Evolutionary conservation across 1,140 invertebrate genomes (phyloP).

Genomic region (Bilobella aurantiaca): DNA sequence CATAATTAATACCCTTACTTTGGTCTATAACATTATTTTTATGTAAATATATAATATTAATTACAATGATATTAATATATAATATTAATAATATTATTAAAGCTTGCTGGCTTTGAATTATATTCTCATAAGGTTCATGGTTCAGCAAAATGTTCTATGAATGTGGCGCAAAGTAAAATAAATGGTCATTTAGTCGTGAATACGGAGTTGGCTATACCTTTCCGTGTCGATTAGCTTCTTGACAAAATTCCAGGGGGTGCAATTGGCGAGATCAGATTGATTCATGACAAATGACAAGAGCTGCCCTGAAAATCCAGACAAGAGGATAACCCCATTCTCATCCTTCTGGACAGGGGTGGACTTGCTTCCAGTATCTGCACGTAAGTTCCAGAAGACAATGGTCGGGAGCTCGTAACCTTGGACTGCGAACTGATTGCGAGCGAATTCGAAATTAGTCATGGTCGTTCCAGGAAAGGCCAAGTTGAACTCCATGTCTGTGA

Average conservation of each 20-base stretch:
- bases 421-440: constrained; percentile 11
- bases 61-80: too few species aligned
- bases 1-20: too few species aligned
- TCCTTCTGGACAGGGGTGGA: constrained; percentile 20
- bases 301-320: constrained; percentile 32
- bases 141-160: too few species aligned
- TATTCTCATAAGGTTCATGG: too few species aligned
- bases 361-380: neutral
- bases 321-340: constrained; percentile 20
- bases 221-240: neutral
- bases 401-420: constrained; percentile 24
- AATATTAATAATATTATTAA: too few species aligned
- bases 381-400: constrained; percentile 32
- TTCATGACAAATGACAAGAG: constrained; percentile 22
- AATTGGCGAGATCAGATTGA: neutral
- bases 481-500: constrained; percentile 34
- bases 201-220: neutral
- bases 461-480: constrained; percentile 2
- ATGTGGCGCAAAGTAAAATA: too few species aligned
- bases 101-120: too few species aligned
- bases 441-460: constrained; percentile 24
- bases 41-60: too few species aligned
- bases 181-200: constrained; percentile 9
- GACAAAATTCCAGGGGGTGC: neutral
- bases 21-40: too few species aligned